Percentiles rank a stretch among this genome's conserved stretches.
phyloP scores from a whole-genome alignment of 23 tunicate species.

The Halocynthia aurantium region DNA sequence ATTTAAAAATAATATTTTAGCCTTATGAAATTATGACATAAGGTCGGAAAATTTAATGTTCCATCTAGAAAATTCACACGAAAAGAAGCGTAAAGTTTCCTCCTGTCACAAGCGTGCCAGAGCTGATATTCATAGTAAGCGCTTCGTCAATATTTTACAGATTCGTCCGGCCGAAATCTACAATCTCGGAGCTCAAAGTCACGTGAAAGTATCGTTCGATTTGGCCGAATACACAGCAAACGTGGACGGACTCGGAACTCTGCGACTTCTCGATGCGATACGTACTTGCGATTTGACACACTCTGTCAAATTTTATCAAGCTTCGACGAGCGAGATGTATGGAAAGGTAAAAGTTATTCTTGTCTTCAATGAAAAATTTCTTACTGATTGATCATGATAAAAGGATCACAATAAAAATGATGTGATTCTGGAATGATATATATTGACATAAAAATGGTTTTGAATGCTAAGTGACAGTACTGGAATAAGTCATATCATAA shows the following conservation, averaged over 20 bases:
- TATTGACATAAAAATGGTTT: too few relatives aligned
- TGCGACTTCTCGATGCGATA: constrained; percentile 90
- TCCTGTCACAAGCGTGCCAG: too few relatives aligned
- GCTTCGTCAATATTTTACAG: constrained; percentile 4
- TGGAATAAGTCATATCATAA: too few relatives aligned
- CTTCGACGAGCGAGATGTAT: constrained; percentile 98
- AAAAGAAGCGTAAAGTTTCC: too few relatives aligned
- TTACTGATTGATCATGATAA: too few relatives aligned
- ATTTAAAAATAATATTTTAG: too few relatives aligned
- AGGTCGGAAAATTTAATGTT: too few relatives aligned
- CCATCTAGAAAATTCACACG: too few relatives aligned
- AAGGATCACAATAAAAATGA: not conserved
- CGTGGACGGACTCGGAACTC: constrained; percentile 96
- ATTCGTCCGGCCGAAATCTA: constrained; percentile 94
- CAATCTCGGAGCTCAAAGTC: constrained; percentile 98
- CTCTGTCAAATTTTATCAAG: constrained; percentile 84
- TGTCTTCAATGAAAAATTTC: too few relatives aligned
- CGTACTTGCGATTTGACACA: constrained; percentile 89
- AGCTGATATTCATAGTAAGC: too few relatives aligned
- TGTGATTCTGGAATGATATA: not conserved
- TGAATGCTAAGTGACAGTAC: too few relatives aligned
- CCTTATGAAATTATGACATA: too few relatives aligned
- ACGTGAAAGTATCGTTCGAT: constrained; percentile 94
- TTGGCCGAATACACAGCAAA: constrained; percentile 99
- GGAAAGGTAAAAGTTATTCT: constrained; percentile 57